A percentile compares a stretch with the other conserved stretches of the same genome.
These are phyloP conservation scores for Urocyon cinereoargenteus DNA, from an alignment of 2,797 vertebrate genomes.

Conservation along the genomic window DNA sequence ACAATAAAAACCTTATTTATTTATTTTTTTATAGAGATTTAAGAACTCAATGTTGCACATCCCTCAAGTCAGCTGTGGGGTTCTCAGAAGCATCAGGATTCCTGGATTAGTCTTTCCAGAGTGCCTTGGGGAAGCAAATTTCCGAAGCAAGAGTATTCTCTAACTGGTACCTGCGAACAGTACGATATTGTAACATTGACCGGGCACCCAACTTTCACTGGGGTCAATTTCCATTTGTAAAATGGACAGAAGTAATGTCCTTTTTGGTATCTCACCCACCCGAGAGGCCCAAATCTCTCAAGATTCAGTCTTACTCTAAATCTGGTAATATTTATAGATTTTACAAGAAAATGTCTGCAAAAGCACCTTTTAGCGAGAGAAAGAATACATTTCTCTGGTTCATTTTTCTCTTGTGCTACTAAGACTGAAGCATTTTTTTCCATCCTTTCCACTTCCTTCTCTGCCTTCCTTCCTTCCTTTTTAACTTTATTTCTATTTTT, in stretches of 20 bases:
- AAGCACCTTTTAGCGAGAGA: background rate
- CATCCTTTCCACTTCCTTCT: rapidly evolving
- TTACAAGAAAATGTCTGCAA: background rate
- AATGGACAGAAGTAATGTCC: background rate
- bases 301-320: background rate
- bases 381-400: background rate
- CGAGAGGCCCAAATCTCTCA: background rate
- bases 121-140: background rate
- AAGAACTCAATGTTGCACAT: background rate
- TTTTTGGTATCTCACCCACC: background rate
- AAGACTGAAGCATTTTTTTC: background rate
- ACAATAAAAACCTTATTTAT: background rate
- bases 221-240: background rate
- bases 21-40: background rate
- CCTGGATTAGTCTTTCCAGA: background rate
- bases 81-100: background rate
- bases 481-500: background rate
- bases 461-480: background rate
- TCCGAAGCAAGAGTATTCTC: background rate
- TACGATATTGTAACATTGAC: background rate
- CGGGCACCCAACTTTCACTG: background rate
- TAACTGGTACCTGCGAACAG: background rate
- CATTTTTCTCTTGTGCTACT: background rate
- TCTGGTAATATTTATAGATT: background rate
- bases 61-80: rapidly evolving